Conservation (phyloP, 2,113 vertebrate species). For the Syngnathus scovelli region DNA sequence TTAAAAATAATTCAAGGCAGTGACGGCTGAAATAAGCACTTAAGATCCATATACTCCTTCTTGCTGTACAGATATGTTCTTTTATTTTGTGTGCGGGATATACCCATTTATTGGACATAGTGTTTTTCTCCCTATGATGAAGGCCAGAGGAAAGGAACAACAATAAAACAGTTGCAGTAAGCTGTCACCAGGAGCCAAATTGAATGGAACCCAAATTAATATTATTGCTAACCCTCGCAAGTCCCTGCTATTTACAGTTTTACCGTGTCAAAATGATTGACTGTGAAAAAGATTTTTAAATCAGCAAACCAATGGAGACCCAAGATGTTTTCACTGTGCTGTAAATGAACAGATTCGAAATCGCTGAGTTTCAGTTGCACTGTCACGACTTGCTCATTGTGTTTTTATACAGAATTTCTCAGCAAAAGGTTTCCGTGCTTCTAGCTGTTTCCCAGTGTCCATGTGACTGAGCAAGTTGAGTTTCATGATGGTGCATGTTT, state of each 20-base stretch:
- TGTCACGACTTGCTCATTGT: neutral
- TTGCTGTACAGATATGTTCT: too few species aligned
- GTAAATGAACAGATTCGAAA: neutral
- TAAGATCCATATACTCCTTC: neutral
- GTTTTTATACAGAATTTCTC: neutral
- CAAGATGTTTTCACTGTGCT: neutral
- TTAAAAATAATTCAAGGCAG: neutral
- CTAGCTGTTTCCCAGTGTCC: slow-evolving; percentile 16
- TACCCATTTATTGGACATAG: too few species aligned
- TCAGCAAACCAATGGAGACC: neutral
- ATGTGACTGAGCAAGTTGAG: slow-evolving; percentile 13
- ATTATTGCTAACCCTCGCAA: neutral
- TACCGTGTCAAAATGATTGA: neutral
- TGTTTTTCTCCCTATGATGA: neutral
- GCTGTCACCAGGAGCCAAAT: neutral
- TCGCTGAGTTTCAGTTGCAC: neutral
- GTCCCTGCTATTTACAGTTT: neutral
- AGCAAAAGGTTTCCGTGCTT: neutral
- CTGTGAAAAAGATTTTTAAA: neutral
- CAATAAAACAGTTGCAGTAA: neutral
- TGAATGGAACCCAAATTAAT: neutral
- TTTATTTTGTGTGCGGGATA: too few species aligned
- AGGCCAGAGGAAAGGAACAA: neutral
- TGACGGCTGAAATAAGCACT: neutral
- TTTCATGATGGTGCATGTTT: slow-evolving; percentile 56